Evolutionary conservation across 2,113 vertebrate genomes (phyloP), one percentile per base, ranked within the genome.

Genomic region (Rousettus leschenaultii): DNA sequence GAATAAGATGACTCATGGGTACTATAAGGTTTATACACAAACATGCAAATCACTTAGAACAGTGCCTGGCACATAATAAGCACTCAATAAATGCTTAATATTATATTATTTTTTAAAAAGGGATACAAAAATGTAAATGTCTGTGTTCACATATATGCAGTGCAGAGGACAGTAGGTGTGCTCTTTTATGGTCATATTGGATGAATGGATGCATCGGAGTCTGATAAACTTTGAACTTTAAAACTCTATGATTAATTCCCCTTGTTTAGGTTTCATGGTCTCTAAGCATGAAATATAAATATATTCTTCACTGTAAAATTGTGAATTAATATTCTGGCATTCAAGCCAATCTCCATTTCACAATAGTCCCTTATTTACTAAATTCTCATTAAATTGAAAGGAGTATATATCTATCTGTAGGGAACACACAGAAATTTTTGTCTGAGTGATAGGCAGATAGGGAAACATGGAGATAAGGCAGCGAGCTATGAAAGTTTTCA

Each of bases 211-310:
- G 19, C 8, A 24, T 3, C 3, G 5, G 33, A 48, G 33, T 51
- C 55, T 91, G 82, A 48, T 59, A 40, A 59, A 22, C 53, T 85
- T 89, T 70, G n/a, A 51, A 61, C 6, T 38, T 91, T 48, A 43
- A 65, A 53, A 70, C 13, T 63, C n/a, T 26, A 13, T 16, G 45
- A 26, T 59, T 51, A 51, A 33, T 61, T 70, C 3, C 1, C 12
- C 66, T 70, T 43, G 45, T 91, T 85, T 85, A 61, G 48, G 91
- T 35, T 87, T 73, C 70, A 73, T 59, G 35, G 30, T 82, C 26
- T 2, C 26, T 59, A 91, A 33, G 40, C 66, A 83, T 78, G 33
- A 43, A 87, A 40, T 22, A 5, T 28, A 57, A 55, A 74, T 78
- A 38, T 28, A 24, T 68, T 86, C 68, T 78, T 70, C 24, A 38